Evolutionary conservation across 2,113 vertebrate species (phyloP).

Genomic region (Myiagra hebetior): DNA sequence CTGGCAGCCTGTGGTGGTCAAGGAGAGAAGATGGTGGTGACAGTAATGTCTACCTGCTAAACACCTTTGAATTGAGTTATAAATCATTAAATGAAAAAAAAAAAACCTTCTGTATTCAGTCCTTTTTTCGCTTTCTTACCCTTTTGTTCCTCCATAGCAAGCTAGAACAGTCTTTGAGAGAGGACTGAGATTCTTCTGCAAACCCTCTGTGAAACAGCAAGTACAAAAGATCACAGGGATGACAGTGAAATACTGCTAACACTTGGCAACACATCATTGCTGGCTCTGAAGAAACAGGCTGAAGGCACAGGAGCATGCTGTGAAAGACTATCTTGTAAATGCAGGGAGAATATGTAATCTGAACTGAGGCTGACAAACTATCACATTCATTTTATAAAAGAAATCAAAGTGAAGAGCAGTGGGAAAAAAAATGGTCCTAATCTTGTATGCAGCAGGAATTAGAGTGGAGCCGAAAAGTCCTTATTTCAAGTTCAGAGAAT

Average conservation of each 20-base stretch:
- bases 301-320: not conserved
- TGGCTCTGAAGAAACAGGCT: not conserved
- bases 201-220: not conserved
- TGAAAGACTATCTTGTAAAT: not conserved
- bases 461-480: not conserved
- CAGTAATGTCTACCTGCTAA: not conserved
- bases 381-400: not conserved
- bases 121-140: not conserved
- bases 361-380: not conserved
- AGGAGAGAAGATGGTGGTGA: not conserved
- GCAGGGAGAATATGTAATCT: not conserved
- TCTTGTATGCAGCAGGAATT: not conserved
- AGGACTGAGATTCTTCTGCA: not conserved
- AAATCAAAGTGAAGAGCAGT: not conserved
- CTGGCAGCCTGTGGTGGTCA: not conserved
- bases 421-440: fast-evolving
- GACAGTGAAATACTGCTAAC: not conserved
- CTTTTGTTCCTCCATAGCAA: not conserved
- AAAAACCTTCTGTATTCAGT: not conserved
- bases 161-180: not conserved
- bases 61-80: not conserved
- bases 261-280: not conserved
- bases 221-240: not conserved
- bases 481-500: not conserved
- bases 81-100: not conserved